Conservation (phyloP, 35 echinoderm and acorn worm genomes). For the Chiridota heheva region DNA sequence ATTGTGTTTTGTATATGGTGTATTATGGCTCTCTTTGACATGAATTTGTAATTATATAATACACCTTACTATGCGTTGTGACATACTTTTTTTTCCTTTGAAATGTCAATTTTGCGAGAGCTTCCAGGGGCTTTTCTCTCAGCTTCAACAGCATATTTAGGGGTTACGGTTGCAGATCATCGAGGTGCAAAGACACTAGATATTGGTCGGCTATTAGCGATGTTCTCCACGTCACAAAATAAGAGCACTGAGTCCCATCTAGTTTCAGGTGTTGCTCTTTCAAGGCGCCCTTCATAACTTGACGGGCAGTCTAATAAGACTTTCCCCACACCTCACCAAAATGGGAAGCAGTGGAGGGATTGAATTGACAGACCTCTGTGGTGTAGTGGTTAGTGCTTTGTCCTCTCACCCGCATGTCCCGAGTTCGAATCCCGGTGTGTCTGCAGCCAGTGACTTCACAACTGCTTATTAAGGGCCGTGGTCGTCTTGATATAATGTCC, state of each 20-base stretch:
- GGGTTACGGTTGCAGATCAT: conserved; percentile 33
- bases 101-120: too few species aligned
- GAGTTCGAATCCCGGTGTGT: too few species aligned
- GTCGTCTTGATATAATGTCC: too few species aligned
- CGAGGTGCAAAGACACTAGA: conserved; percentile 20
- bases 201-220: conserved; percentile 45
- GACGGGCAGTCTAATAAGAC: conserved; percentile 13
- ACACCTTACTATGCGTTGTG: too few species aligned
- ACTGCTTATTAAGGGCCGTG: too few species aligned
- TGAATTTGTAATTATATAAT: too few species aligned
- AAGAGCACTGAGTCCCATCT: conserved; percentile 26
- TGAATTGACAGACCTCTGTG: conserved; percentile 59
- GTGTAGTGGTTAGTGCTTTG: too few species aligned
- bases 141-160: conserved; percentile 63
- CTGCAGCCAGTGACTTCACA: too few species aligned
- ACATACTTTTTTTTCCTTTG: too few species aligned
- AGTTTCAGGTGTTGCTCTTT: conserved; percentile 26
- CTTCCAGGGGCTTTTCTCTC: not conserved
- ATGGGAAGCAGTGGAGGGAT: conserved; percentile 57
- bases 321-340: conserved; percentile 48
- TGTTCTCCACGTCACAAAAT: conserved; percentile 40
- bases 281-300: conserved; percentile 12
- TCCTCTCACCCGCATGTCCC: too few species aligned
- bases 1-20: too few species aligned
- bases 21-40: too few species aligned